Base-by-base conservation (phyloP, 2,888 invertebrate genomes). In the Chymomyza amoena region DNA sequence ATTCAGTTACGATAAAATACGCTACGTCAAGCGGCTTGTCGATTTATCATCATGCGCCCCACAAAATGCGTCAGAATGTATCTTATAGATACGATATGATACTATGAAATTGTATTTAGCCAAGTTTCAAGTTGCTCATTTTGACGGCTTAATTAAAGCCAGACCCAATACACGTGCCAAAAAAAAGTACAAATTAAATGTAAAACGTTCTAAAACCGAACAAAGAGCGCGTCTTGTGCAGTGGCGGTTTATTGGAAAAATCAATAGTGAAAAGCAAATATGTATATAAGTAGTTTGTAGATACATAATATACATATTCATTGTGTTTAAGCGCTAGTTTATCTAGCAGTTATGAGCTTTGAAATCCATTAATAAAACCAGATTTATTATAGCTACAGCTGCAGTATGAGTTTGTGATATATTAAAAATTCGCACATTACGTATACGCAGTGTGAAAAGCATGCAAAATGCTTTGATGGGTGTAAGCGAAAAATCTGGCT, bases 381-480 rank as follows among this genome's bases (percentile, higher is more conserved):
- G 39, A 45, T 45, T 6, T 32, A 7, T 4, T 25, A 25, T 7
- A 32, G 32, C 6, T 32, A 32, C 32, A 1, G 6, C 13, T 45
- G 39, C 39, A 45, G 39, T 32, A 32, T 32, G 39, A 45, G 13
- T 45, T 45, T 5, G 1, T 5, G 1, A 6, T 3, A 13, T 45
- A 13, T 45, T 45, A 7, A 18, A 54, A 54, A 3, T 54, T 54
- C 61, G 62, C 65, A 74, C 64, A 65, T 78, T 74, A 76, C 74
- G 70, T 79, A 79, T 72, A 75, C 77, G 72, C 68, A 56, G 66
- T 63, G 68, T 72, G 64, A 45, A 77, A 78, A 76, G 64, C 85
- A 85, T 87, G 83, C 70, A 66, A 56, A 64, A 63, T 78, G 45
- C 51, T 72, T 83, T 83, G 82, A 73, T 86, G 72, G 62, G 10